These are phyloP conservation scores for Blennius ocellaris DNA, from an alignment of 2,113 vertebrate species.

Conservation along the genomic window DNA sequence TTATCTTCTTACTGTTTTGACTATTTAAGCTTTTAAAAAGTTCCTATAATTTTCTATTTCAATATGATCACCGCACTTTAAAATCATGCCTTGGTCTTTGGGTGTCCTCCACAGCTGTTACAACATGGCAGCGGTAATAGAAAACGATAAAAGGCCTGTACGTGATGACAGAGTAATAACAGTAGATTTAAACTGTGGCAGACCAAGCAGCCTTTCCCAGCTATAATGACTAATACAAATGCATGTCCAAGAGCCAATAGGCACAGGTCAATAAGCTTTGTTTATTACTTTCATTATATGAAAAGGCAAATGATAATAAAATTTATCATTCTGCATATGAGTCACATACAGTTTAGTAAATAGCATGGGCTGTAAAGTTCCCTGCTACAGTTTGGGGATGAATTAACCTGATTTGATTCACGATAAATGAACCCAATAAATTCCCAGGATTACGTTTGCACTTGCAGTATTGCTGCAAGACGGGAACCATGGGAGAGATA, in stretches of 20 bases:
- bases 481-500: constrained; percentile 13
- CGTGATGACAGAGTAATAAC: constrained; percentile 75
- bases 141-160: constrained; percentile 66
- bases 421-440: constrained; percentile 45
- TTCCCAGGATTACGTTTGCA: constrained; percentile 52
- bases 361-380: constrained; percentile 14
- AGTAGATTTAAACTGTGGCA: constrained; percentile 73
- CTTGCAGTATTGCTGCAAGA: constrained; percentile 17
- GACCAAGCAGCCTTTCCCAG: constrained; percentile 44
- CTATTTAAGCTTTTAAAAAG: constrained; percentile 2
- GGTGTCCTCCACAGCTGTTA: constrained; percentile 46
- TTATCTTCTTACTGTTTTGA: constrained; percentile 4
- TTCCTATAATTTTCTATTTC: constrained; percentile 5
- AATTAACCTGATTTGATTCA: too few relatives aligned
- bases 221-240: constrained; percentile 69
- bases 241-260: constrained; percentile 57
- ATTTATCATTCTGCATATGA: constrained; percentile 53
- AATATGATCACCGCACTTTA: constrained; percentile 20
- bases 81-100: constrained; percentile 31
- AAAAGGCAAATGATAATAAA: constrained; percentile 61
- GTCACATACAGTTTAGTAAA: constrained; percentile 30
- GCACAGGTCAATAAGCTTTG: constrained; percentile 67
- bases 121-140: constrained; percentile 65
- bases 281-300: constrained; percentile 65
- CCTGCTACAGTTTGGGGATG: constrained; percentile 24